phyloP scores from a whole-genome alignment of 2,888 invertebrate species.

The Thereva nobilitata region DNA sequence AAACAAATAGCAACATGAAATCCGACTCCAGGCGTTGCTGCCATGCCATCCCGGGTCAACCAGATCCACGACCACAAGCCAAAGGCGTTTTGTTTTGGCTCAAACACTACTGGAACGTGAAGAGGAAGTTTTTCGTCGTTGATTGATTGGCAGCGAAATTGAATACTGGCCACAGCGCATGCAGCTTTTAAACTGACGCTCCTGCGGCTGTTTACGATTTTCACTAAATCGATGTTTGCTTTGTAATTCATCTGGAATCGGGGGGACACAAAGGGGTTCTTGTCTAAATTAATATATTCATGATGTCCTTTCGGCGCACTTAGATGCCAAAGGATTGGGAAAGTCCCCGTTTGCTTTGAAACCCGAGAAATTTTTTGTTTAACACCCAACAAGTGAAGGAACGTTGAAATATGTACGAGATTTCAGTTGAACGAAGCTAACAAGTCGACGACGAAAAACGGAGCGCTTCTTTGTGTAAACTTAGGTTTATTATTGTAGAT shows the following conservation, averaged over 20 bases:
- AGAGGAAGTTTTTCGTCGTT: slow-evolving; percentile 26
- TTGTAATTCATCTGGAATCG: slow-evolving; percentile 17
- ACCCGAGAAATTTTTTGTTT: no score
- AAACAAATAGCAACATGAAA: slow-evolving; percentile 39
- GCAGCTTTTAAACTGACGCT: slow-evolving; percentile 9
- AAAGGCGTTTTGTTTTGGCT: slow-evolving; percentile 41
- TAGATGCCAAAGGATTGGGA: background rate
- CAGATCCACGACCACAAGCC: slow-evolving; percentile 15
- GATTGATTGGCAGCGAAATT: slow-evolving; percentile 40
- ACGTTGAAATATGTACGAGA: no score
- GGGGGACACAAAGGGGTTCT: slow-evolving; percentile 2
- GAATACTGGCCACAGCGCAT: slow-evolving; percentile 20
- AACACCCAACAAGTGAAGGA: no score
- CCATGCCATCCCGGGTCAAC: slow-evolving; percentile 15
- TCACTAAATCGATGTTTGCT: slow-evolving; percentile 28
- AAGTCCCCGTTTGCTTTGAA: no score
- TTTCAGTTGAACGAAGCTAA: no score
- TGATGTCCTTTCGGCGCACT: background rate
- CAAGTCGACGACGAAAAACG: no score
- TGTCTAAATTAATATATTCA: background rate
- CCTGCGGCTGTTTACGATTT: no score
- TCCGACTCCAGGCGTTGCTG: slow-evolving; percentile 25
- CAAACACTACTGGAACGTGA: slow-evolving; percentile 27
- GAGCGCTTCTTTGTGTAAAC: no score
- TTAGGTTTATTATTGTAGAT: no score